A percentile compares a stretch with the other conserved stretches of the same genome.
These are phyloP conservation scores for Yoshiicerus persimilis DNA, from an alignment of 1,140 invertebrate species.

Conservation along the genomic window DNA sequence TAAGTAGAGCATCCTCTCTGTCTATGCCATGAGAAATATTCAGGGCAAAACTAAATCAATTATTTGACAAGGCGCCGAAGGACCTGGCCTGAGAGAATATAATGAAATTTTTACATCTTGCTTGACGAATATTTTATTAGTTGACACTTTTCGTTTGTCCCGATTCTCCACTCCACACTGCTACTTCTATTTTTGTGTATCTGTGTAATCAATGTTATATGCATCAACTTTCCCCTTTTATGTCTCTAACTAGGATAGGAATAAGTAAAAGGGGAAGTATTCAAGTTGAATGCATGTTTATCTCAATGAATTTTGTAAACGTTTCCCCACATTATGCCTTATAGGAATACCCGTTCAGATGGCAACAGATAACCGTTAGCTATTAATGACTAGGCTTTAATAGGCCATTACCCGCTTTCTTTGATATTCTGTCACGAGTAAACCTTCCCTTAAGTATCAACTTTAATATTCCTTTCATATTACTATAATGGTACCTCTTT, in stretches of 20 bases:
- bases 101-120: background rate
- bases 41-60: background rate
- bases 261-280: background rate
- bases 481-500: background rate
- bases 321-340: background rate
- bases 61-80: background rate
- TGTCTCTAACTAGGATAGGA: background rate
- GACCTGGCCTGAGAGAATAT: background rate
- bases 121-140: background rate
- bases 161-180: background rate
- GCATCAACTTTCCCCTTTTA: background rate
- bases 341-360: background rate
- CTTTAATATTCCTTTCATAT: background rate
- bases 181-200: too few relatives aligned
- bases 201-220: background rate
- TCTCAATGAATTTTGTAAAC: too few relatives aligned
- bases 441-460: background rate
- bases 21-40: background rate
- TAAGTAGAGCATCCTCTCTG: background rate
- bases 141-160: background rate
- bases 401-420: background rate
- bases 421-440: background rate
- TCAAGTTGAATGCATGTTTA: background rate
- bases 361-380: background rate
- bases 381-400: background rate